Base-by-base conservation (phyloP, 2,888 invertebrate genomes). In the Allacma fusca region DNA sequence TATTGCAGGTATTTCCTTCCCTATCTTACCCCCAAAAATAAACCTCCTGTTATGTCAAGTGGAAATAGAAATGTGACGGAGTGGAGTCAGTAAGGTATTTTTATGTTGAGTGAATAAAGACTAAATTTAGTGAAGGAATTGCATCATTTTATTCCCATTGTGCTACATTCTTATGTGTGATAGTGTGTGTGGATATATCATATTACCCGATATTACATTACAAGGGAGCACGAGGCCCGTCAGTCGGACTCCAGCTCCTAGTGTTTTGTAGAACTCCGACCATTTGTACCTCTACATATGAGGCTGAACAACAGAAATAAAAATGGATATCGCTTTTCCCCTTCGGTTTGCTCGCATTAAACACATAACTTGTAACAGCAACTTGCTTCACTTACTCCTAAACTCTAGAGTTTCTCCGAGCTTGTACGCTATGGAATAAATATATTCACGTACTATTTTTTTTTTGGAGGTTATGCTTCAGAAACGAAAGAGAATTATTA, bases 241-340 rank as follows among this genome's bases (percentile, higher is more conserved):
- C 50, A 19, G 50, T 50, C 50, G 2, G 50, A 50, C 50, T 50
- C 50, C 50, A 40, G 5, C 40, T n/a, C 19, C 9, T 50, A 50
- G 2, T 19, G 19, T 50, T 5, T 19, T 9, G 50, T 50, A 40
- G 40, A 5, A 9, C 13, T 40, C 7, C 7, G 13, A 13, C 16
- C 50, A 50, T 50, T 50, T 50, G 2, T 50, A 50, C 50, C 1
- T 50, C 9, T n/a, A 50, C 16, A 50, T 50, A 50, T 50, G 50
- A 50, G n/a, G 19, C 7, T 9, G 50, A 34, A 34, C 34, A 34
- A 34, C 50, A 13, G 19, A 50, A 50, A 50, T 50, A 50, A 50
- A 50, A 50, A 50, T 50, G 50, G n/a, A 50, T 50, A 50, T 50
- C n/a, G 50, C 50, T 50, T 50, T 50, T 50, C 50, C n/a, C 50